Conservation (phyloP, 2,888 invertebrate genomes). For the Aporophyla nigra region DNA sequence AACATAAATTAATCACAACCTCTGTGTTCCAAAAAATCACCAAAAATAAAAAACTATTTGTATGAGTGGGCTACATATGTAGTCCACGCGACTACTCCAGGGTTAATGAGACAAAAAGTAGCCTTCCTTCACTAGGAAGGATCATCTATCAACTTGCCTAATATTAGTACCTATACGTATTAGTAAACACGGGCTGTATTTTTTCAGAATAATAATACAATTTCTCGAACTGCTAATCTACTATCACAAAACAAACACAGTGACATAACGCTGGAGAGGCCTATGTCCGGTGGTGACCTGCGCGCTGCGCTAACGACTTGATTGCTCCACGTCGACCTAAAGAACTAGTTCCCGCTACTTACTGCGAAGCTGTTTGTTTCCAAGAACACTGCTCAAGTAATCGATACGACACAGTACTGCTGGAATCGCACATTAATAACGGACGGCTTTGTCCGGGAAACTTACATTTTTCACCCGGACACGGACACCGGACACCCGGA, state of each 20-base stretch:
- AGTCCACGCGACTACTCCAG: too few species aligned
- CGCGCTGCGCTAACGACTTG: constrained; percentile 1
- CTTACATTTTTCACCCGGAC: constrained; percentile 38
- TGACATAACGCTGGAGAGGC: background rate
- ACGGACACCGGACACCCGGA: constrained; percentile 23
- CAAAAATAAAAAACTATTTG: too few species aligned
- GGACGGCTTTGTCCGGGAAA: constrained; percentile 32
- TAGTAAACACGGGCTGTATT: too few species aligned
- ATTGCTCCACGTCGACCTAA: background rate
- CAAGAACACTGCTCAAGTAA: constrained; percentile 9
- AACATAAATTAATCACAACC: too few species aligned
- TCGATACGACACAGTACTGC: constrained; percentile 26
- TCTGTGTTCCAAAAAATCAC: too few species aligned
- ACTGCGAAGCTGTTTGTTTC: constrained; percentile 28
- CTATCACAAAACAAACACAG: constrained; percentile 7
- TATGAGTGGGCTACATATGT: too few species aligned
- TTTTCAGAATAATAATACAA: background rate
- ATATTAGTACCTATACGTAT: too few species aligned
- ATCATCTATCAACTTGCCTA: too few species aligned
- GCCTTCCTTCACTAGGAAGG: too few species aligned
- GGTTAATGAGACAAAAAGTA: too few species aligned
- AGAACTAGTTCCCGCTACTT: constrained; percentile 20
- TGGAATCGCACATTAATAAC: constrained; percentile 38
- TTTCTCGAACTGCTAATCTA: background rate
- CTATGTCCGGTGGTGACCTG: constrained; percentile 4